Percentiles rank a stretch among this genome's conserved stretches.
Conservation (phyloP, 2,113 vertebrate genomes). For the Megalops atlanticus region DNA sequence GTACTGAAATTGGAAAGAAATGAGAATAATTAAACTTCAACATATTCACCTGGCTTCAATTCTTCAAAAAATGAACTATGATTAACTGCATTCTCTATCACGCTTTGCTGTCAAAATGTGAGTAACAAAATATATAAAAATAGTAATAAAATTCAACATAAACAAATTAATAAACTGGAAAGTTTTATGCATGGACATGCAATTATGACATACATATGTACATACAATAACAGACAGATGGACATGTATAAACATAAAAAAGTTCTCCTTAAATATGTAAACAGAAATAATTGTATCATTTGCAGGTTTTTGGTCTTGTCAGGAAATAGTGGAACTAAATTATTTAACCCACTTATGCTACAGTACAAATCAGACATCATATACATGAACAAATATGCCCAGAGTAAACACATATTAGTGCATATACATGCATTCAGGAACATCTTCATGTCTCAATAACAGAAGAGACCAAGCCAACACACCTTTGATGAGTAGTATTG, state of each 20-base stretch:
- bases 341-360: constrained; percentile 48
- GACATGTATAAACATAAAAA: constrained; percentile 39
- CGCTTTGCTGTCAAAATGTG: background rate
- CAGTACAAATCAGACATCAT: constrained; percentile 44
- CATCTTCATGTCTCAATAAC: too few relatives aligned
- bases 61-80: background rate
- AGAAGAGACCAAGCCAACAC: too few relatives aligned
- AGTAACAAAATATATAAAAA: constrained; percentile 33
- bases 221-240: constrained; percentile 55
- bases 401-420: constrained; percentile 43
- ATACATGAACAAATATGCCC: constrained; percentile 41
- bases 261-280: background rate
- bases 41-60: too few relatives aligned
- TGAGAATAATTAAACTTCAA: too few relatives aligned
- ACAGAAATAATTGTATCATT: background rate
- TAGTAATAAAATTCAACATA: constrained; percentile 35
- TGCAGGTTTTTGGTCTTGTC: constrained; percentile 36
- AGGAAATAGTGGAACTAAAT: constrained; percentile 28
- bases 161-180: constrained; percentile 35
- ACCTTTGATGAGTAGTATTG: too few relatives aligned
- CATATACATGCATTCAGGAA: constrained; percentile 22
- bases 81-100: background rate
- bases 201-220: constrained; percentile 50
- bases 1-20: too few relatives aligned
- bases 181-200: constrained; percentile 66